Base-by-base conservation (phyloP, 2,113 vertebrate genomes). In the Dasypus novemcinctus region DNA sequence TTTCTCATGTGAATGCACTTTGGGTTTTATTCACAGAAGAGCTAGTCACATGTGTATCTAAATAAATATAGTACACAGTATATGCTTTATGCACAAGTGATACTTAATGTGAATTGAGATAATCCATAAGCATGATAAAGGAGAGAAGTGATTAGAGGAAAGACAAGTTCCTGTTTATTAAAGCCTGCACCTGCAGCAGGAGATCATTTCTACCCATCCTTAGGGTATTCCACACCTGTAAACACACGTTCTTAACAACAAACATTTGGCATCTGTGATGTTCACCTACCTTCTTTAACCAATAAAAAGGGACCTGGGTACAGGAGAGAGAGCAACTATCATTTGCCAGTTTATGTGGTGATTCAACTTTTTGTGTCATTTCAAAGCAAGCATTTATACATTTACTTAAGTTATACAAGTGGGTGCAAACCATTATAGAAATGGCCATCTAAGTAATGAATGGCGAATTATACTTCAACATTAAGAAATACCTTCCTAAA, bases 101-200 rank as follows among this genome's bases (percentile, higher is more conserved):
- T 93, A 96, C 91, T 96, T 97, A 94, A 93, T 93, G 91, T 92
- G 92, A 98, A 96, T 96, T 95, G 88, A 97, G 93, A 80, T 91
- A 84, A 92, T 95, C 94, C 95, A 94, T 97, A 95, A 88, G 92
- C 96, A 96, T 95, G 93, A 94, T 95, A 97, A 97, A 94, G 86
- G 96, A 97, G 98, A 97, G 87, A 96, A 96, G 82, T 90, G 94
- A 93, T 97, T 95, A 97, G 95, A 98, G 94, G 76, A 96, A 97
- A 97, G 64, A 91, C 94, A 98, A 97, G 95, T 97, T 97, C 91
- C 90, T 97, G 92, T 97, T 95, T 93, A 96, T 83, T 96, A 68
- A 25, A 97, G 72, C 61, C 80, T 97, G 88, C 97, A 98, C 96
- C 97, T 98, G 98, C 97, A 97, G 95, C 87, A 84, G 72, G 89